phyloP scores from a whole-genome alignment of 1,140 invertebrate genomes.

The Heliconius hermathena region DNA sequence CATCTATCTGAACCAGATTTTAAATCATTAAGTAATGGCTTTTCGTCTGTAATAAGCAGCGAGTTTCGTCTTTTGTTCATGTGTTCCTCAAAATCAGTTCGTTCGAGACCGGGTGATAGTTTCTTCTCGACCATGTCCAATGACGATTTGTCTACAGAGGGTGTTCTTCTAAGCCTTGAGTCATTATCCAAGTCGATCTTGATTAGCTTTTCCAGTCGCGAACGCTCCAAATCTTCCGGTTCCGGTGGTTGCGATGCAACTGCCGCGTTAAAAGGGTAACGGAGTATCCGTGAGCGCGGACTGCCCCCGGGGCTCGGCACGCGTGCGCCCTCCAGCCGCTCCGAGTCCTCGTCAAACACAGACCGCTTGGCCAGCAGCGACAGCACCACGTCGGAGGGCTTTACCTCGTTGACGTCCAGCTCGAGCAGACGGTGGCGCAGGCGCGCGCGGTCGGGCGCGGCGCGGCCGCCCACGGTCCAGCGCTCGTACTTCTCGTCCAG shows the following conservation, averaged over 20 bases:
- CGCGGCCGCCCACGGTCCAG: constrained; percentile 87
- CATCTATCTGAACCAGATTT: neutral
- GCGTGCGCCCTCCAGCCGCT: constrained; percentile 92
- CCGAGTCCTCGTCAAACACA: constrained; percentile 97
- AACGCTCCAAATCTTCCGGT: constrained; percentile 72
- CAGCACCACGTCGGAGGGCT: constrained; percentile 97
- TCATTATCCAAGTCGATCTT: constrained; percentile 60
- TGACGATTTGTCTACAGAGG: constrained; percentile 55
- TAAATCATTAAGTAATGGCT: neutral
- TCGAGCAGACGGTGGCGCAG: constrained; percentile 87
- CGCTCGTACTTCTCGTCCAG: constrained; percentile 96
- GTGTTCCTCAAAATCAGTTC: constrained; percentile 29
- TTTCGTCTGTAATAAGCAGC: neutral
- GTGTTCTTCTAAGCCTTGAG: constrained; percentile 54
- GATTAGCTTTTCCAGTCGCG: constrained; percentile 46
- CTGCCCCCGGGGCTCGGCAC: constrained; percentile 65
- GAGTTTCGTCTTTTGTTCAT: constrained; percentile 39
- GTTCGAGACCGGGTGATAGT: constrained; percentile 28
- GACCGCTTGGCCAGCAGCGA: constrained; percentile 94
- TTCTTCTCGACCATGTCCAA: constrained; percentile 41
- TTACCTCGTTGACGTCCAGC: constrained; percentile 88
- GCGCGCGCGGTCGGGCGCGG: constrained; percentile 79
- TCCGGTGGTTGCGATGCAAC: constrained; percentile 65
- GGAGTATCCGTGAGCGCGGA: constrained; percentile 84
- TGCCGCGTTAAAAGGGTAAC: constrained; percentile 87